A percentile compares a stretch with the other conserved stretches of the same genome.
Evolutionary conservation across 1,140 invertebrate genomes (phyloP).

Genomic region (Lucilia cuprina): DNA sequence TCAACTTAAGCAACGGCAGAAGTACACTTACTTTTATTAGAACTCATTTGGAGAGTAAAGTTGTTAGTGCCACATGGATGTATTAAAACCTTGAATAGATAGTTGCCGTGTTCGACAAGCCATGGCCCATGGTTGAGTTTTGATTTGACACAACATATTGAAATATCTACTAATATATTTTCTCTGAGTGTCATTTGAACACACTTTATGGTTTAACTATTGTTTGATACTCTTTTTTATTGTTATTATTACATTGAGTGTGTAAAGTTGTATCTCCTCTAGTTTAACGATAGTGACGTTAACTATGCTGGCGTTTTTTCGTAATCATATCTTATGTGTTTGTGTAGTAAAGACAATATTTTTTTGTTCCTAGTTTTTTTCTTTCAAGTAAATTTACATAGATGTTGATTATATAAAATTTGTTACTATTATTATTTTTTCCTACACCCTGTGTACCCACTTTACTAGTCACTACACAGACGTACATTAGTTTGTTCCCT

Average conservation of each 20-base stretch:
- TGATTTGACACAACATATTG: no score
- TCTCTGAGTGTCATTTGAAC: background rate
- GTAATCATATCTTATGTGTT: background rate
- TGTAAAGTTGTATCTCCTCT: background rate
- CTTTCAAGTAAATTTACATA: background rate
- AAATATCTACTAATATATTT: background rate
- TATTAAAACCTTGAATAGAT: no score
- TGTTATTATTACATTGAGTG: background rate
- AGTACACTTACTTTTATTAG: no score
- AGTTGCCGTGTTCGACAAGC: no score
- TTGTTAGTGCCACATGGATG: no score
- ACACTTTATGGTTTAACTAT: background rate
- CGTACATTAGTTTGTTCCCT: no score
- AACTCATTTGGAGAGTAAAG: no score
- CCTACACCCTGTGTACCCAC: background rate
- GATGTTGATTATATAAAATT: conserved; percentile 9
- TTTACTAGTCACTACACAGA: background rate
- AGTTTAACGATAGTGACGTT: conserved; percentile 7
- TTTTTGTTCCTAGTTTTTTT: background rate
- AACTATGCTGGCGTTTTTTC: conserved; percentile 14
- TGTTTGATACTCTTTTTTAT: background rate
- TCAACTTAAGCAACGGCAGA: no score
- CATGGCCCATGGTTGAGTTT: no score
- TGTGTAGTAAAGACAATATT: background rate
- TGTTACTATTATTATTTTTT: background rate